Conservation (phyloP, 1,140 invertebrate genomes). For the Teleogryllus occipitalis region DNA sequence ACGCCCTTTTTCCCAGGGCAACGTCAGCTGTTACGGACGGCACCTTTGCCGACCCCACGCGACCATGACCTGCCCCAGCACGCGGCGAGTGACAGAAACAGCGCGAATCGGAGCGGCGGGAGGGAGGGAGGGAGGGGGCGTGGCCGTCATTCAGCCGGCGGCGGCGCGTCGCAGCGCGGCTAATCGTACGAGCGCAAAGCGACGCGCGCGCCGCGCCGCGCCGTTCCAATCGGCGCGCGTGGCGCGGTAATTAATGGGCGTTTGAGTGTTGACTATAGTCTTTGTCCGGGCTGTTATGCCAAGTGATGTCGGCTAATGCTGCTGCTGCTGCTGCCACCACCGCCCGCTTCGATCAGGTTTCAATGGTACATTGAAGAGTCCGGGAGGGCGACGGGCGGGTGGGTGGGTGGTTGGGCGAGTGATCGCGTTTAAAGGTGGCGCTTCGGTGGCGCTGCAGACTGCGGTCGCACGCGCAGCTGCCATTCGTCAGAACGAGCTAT, state of each 20-base stretch:
- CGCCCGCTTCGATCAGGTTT: not conserved
- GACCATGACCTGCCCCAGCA: too few species aligned
- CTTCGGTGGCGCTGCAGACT: not conserved
- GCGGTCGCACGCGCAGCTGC: not conserved
- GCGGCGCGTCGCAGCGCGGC: too few species aligned
- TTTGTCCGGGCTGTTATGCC: not conserved
- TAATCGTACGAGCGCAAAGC: not conserved
- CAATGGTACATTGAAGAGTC: not conserved
- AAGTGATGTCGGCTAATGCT: not conserved
- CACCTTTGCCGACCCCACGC: too few species aligned
- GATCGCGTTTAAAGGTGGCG: not conserved
- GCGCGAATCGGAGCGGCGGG: too few species aligned
- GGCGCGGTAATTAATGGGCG: not conserved
- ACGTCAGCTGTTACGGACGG: too few species aligned
- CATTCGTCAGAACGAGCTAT: constrained; percentile 1
- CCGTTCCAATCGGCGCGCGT: not conserved
- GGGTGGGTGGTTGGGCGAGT: too few species aligned
- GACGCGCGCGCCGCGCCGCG: not conserved
- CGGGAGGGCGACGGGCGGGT: too few species aligned
- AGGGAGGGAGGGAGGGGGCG: too few species aligned
- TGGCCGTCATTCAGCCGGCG: too few species aligned
- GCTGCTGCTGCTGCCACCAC: too few species aligned
- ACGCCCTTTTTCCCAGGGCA: too few species aligned
- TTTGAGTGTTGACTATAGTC: constrained; percentile 1
- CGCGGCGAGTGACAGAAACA: too few species aligned